Evolutionary conservation across 2,797 vertebrate species (phyloP).

Genomic region (Distichodus sexfasciatus): DNA sequence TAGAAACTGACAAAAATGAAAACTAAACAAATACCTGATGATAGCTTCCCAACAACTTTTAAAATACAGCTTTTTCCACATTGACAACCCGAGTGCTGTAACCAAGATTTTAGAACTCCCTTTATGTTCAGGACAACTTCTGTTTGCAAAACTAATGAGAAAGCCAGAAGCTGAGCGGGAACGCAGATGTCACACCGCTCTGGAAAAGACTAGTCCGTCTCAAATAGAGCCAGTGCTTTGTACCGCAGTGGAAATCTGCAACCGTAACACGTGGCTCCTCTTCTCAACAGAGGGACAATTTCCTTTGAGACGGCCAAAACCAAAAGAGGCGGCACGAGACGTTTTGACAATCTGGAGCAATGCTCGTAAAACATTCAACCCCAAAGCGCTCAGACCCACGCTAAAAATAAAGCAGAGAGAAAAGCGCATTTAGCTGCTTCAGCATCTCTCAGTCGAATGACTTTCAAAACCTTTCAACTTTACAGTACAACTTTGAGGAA

Average conservation of each 20-base stretch:
- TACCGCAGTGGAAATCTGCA: not conserved
- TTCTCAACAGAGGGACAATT: slow-evolving; percentile 10
- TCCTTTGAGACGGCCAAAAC: slow-evolving; percentile 38
- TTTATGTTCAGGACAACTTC: no score
- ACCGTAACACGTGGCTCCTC: not conserved
- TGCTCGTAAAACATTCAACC: slow-evolving; percentile 22
- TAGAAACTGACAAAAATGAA: no score
- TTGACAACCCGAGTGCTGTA: no score
- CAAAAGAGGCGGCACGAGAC: slow-evolving; percentile 12
- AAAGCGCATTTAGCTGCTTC: slow-evolving; percentile 20
- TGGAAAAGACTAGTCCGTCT: not conserved
- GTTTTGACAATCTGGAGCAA: not conserved
- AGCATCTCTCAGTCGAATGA: slow-evolving; percentile 3
- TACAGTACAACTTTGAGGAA: not conserved
- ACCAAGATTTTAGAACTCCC: no score
- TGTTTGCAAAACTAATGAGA: not conserved
- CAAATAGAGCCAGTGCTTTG: not conserved
- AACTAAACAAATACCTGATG: no score
- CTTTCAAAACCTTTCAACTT: no score
- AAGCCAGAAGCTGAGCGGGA: not conserved
- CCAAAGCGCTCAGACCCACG: not conserved
- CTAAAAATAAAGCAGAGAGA: slow-evolving; percentile 43
- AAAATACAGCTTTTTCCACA: no score
- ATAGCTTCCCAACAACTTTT: no score
- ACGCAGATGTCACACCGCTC: not conserved